Conservation (phyloP, 1,140 invertebrate species). For the Euglossa dilemma region DNA sequence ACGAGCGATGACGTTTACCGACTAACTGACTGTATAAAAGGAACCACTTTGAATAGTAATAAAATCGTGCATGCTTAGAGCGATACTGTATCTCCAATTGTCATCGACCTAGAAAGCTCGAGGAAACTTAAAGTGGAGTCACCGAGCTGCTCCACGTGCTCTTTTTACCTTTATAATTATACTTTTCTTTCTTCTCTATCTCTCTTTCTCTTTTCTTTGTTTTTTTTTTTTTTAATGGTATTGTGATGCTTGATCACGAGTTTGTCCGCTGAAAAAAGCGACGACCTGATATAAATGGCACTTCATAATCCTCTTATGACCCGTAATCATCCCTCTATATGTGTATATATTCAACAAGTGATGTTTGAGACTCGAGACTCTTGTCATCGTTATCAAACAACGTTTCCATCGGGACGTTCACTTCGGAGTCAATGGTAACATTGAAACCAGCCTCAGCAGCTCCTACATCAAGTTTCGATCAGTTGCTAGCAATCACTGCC, state of each 20-base stretch:
- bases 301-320: slow-evolving; percentile 31
- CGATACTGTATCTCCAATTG: background rate
- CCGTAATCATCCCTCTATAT: slow-evolving; percentile 21
- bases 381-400: slow-evolving; percentile 28
- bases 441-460: background rate
- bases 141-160: background rate
- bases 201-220: background rate
- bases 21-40: background rate
- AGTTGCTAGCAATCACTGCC: background rate
- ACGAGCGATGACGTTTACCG: background rate
- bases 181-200: background rate
- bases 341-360: slow-evolving; percentile 55
- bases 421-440: background rate
- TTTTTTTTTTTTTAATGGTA: background rate
- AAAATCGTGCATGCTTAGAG: background rate
- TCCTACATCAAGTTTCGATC: background rate
- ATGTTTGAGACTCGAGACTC: slow-evolving; percentile 1
- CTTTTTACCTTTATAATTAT: background rate
- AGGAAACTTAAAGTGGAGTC: background rate
- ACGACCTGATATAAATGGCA: background rate
- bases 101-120: background rate
- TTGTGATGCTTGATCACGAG: background rate
- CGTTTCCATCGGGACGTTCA: background rate
- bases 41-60: background rate
- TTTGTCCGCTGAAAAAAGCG: background rate